Base-by-base conservation (phyloP, 2,888 invertebrate species). In the Luffia ferchaultella region DNA sequence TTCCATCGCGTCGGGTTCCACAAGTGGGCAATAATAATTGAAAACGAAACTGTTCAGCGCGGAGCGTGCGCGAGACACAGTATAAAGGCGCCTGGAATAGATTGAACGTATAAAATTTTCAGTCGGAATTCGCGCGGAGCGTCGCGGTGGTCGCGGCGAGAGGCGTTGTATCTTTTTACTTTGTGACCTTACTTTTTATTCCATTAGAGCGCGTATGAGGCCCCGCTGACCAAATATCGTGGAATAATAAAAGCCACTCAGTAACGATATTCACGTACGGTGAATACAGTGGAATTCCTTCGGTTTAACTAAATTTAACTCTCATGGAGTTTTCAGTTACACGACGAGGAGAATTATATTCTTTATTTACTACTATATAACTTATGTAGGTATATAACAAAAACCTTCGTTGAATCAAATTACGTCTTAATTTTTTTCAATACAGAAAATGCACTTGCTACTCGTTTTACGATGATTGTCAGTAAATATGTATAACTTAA, bases 21-120 rank as follows among this genome's bases (percentile, higher is more conserved):
- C 83, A 83, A 83, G 83, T 83, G 82, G 83, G 83, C 76, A 79
- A 83, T 83, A 83, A 82, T 83, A 83, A 82, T 83, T 83, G 83
- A 82, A 82, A 79, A 79, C 73, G 80, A 82, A 80, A 82, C 77
- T 73, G 76, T 74, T 73, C 74, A 73, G 75, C 70, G 72, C 73
- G 71, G 68, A 67, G 71, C 30, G 30, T 68, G 70, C 73, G 76
- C 73, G 76, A 76, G 79, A 78, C 75, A 79, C 74, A 73, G 76
- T 73, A 76, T 80, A 78, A 80, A 80, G 73, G 79, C 74, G 76
- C 74, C 76, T 69, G 64, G 73, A 83, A 80, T 83, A 83, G 82
- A 83, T 83, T 83, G 83, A 77, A 83, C 73, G 69, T 79, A 82
- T 83, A 82, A 83, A 83, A 83, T 77, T 83, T 83, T 83, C 82